Percentiles rank a stretch among this genome's conserved stretches.
phyloP scores from a whole-genome alignment of 2,113 vertebrate species.

The Brevimyrus niger region DNA sequence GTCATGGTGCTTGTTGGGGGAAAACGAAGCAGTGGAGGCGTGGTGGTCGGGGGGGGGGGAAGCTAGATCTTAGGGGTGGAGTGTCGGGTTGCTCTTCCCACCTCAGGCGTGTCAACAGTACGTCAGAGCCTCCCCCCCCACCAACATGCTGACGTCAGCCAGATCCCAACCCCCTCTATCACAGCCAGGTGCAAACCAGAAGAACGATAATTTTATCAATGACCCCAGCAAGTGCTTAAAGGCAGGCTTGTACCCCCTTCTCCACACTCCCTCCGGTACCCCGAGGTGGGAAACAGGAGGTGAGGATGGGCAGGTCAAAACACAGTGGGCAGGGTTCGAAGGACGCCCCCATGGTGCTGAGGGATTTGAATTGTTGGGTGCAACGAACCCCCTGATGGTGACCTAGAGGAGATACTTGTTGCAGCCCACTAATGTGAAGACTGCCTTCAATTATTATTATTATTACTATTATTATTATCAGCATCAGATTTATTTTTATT shows the following conservation, averaged over 20 bases:
- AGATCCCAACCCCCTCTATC: neutral
- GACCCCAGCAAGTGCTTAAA: constrained; percentile 2
- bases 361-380: neutral
- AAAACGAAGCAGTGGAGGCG: constrained; percentile 43
- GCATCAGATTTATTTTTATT: no score
- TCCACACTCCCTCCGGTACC: neutral
- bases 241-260: constrained; percentile 8
- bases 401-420: neutral
- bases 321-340: neutral
- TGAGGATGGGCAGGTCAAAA: neutral
- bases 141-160: neutral
- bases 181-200: neutral
- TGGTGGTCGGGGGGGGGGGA: neutral
- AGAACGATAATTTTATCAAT: neutral
- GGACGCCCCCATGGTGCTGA: neutral
- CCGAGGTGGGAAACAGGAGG: constrained; percentile 3
- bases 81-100: neutral
- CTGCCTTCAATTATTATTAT: neutral
- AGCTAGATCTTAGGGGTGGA: neutral
- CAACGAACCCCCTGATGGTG: neutral
- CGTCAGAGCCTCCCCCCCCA: neutral
- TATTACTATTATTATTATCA: neutral
- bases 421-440: neutral
- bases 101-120: neutral
- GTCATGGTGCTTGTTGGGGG: constrained; percentile 54